Conservation (phyloP, 2,888 invertebrate species). For the Drosophila hamatofila region DNA sequence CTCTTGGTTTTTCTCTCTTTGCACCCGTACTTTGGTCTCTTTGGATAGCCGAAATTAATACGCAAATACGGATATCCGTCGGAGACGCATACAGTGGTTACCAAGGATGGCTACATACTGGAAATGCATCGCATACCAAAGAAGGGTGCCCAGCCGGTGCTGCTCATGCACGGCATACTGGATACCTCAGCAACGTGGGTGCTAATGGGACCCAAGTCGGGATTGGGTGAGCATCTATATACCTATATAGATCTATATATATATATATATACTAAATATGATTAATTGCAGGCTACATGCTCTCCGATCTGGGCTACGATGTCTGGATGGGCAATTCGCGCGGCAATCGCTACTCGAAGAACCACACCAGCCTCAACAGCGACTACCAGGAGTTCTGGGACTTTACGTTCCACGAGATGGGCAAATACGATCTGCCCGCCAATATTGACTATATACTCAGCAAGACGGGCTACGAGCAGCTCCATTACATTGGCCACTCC, state of each 20-base stretch:
- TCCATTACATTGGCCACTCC: constrained; percentile 94
- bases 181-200: constrained; percentile 91
- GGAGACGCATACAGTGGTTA: constrained; percentile 89
- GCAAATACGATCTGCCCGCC: constrained; percentile 91
- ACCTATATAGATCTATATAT: accelerated
- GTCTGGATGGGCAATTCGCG: constrained; percentile 85
- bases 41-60: constrained; percentile 86
- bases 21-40: constrained; percentile 13
- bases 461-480: constrained; percentile 87
- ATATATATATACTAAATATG: background rate
- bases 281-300: constrained; percentile 83
- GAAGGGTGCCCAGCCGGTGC: constrained; percentile 86
- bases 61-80: constrained; percentile 88
- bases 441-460: constrained; percentile 91
- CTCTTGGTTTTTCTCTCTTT: constrained; percentile 21
- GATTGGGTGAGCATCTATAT: constrained; percentile 86
- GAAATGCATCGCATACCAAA: constrained; percentile 91
- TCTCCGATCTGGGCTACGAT: constrained; percentile 85
- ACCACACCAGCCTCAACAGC: constrained; percentile 83
- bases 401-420: constrained; percentile 91
- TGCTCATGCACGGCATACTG: constrained; percentile 90
- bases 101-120: constrained; percentile 92
- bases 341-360: constrained; percentile 85
- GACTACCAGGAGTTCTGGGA: constrained; percentile 87
- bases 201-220: constrained; percentile 89